Evolutionary conservation across 2,113 vertebrate genomes (phyloP).

Genomic region (Conger conger): DNA sequence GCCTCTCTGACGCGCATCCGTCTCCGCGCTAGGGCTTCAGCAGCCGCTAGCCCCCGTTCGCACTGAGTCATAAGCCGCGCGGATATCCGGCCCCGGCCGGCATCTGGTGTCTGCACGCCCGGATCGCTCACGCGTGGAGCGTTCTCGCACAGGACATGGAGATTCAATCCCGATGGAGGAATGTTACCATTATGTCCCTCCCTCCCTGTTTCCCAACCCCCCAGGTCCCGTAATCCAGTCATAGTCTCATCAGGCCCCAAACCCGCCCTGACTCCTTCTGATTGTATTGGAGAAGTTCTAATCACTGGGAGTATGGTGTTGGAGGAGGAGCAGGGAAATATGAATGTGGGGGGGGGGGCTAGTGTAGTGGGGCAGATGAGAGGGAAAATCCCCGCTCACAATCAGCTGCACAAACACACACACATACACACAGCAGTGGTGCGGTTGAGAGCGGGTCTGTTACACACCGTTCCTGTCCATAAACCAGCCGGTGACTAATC

Average conservation of each 20-base stretch:
- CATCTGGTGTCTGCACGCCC: not conserved
- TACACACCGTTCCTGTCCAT: too few relatives aligned
- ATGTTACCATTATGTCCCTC: not conserved
- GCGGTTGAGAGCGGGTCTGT: not conserved
- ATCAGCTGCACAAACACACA: not conserved
- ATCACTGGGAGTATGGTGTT: constrained; percentile 20
- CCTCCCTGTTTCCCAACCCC: not conserved
- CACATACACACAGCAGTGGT: too few relatives aligned
- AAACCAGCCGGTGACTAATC: too few relatives aligned
- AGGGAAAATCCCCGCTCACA: not conserved
- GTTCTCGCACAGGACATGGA: not conserved
- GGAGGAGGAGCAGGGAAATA: not conserved
- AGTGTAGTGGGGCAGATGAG: constrained; percentile 18
- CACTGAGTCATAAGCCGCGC: too few relatives aligned
- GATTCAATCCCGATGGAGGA: not conserved
- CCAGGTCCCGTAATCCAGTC: constrained; percentile 5
- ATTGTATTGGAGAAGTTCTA: constrained; percentile 19
- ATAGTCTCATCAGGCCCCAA: not conserved
- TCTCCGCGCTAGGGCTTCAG: not conserved
- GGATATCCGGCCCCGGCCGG: not conserved
- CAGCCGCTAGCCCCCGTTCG: too few relatives aligned
- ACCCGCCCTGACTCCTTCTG: not conserved
- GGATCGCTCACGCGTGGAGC: not conserved
- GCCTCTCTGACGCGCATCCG: not conserved
- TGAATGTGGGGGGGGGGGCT: constrained; percentile 16